Base-by-base conservation (phyloP, 92 coral and sea anemone genomes). In the Anthopleura xanthogrammica region DNA sequence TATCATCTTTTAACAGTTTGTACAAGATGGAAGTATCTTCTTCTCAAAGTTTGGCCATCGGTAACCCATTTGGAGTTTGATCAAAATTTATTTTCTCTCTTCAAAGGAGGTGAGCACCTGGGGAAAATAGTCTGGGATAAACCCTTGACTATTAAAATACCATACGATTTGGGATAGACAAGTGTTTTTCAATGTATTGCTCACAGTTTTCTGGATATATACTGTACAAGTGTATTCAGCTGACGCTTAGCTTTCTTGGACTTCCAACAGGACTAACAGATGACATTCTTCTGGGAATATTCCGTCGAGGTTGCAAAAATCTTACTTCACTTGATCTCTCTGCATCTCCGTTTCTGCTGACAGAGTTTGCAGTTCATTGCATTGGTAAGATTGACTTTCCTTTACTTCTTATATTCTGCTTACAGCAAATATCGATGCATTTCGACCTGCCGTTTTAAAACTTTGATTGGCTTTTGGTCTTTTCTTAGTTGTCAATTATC, bases 261-360 rank as follows among this genome's bases (percentile, higher is more conserved):
- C 68, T 11, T 77, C 73, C 68, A 76, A 80, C 77, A 95, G 98
- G 98, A 36, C 92, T 96, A 39, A 94, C 97, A 88, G 99, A 96
- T 84, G 94, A 91, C 66, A 88, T 96, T 84, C 89, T 96, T 39
- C 86, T 93, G 88, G 91, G 93, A 62, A 87, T 96, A 57, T 85
- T 96, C 23, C 89, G 86, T 76, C 86, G 92, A 85, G 95, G 99
- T 36, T 91, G 93, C 24, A 91, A 84, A 58, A 92, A 85, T 82
- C 89, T 96, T 4, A 83, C 71, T 24, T 96, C 99, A 54, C 90
- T 96, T 41, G 99, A 96, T 60, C 85, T 96, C 36, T 92, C 99
- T 36, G 91, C 88, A 13, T 94, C 98, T 23, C 90, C 99, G 19
- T 88, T 87, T 54, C 85, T 94, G 60, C 77, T 96, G 60, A 94